Percentiles rank a stretch among this genome's conserved stretches.
phyloP scores from a whole-genome alignment of 2,113 vertebrate species.

The Pelusios castaneus region DNA sequence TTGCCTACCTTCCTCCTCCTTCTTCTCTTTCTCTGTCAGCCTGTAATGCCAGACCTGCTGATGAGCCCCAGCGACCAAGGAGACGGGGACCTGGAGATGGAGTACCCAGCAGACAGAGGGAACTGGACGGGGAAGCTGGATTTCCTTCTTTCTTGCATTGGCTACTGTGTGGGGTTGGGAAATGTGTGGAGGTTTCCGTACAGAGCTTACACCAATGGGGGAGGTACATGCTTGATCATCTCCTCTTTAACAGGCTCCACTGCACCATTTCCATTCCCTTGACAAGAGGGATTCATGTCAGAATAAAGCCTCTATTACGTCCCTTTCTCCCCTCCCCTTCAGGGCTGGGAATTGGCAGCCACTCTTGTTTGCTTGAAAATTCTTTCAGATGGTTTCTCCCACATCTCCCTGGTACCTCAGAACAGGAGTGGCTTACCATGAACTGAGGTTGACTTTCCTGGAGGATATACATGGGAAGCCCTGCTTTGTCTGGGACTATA shows the following conservation, averaged over 20 bases:
- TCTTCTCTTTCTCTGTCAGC: conserved; percentile 48
- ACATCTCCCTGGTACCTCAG: background rate
- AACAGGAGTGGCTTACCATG: background rate
- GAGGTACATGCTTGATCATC: conserved; percentile 70
- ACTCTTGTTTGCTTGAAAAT: no score
- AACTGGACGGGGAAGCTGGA: conserved; percentile 85
- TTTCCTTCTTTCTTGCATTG: conserved; percentile 85
- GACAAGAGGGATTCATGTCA: background rate
- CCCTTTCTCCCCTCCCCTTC: background rate
- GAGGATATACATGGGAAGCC: background rate
- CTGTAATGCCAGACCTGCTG: conserved; percentile 79
- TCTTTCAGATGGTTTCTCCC: background rate
- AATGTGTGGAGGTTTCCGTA: conserved; percentile 87
- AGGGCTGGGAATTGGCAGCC: background rate
- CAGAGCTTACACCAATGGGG: conserved; percentile 84
- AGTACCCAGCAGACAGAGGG: conserved; percentile 78
- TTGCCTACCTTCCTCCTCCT: background rate
- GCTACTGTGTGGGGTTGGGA: conserved; percentile 84
- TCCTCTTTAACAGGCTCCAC: background rate
- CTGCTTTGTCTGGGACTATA: background rate
- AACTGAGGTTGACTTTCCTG: background rate
- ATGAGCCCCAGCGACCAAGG: conserved; percentile 84
- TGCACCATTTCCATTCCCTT: background rate
- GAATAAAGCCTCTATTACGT: background rate
- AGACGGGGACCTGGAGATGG: conserved; percentile 74